Evolutionary conservation across 2,113 vertebrate genomes (phyloP).

Genomic region (Mola mola): DNA sequence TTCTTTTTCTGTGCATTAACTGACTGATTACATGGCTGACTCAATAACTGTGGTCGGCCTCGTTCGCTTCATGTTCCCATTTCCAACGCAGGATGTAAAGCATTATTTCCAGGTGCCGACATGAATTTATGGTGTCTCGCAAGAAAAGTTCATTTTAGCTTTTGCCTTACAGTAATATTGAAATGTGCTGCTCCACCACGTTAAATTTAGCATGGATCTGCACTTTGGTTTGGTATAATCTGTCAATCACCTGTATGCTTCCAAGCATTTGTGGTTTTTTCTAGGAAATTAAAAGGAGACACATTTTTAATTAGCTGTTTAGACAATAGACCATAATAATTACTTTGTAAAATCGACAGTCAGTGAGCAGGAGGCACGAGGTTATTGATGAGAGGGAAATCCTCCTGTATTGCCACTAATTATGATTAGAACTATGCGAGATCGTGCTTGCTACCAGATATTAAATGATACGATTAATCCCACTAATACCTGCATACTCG

Average conservation of each 20-base stretch:
- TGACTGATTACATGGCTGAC: conserved; percentile 9
- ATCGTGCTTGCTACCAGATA: conserved; percentile 12
- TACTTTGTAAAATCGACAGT: conserved; percentile 16
- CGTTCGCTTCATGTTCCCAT: too few relatives aligned
- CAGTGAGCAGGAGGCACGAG: background rate
- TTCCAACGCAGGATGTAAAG: too few relatives aligned
- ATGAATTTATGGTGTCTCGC: too few relatives aligned
- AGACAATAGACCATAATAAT: conserved; percentile 30
- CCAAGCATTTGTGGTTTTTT: conserved; percentile 22
- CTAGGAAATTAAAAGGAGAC: conserved; percentile 16
- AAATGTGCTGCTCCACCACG: too few relatives aligned
- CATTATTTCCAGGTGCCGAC: too few relatives aligned
- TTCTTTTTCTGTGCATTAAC: conserved; percentile 34
- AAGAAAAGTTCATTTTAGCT: too few relatives aligned
- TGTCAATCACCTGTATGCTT: conserved; percentile 14
- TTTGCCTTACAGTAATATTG: too few relatives aligned
- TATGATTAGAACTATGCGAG: conserved; percentile 3
- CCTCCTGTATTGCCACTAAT: background rate
- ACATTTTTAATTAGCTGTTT: conserved; percentile 12
- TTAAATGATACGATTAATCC: conserved; percentile 5
- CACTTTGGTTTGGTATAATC: too few relatives aligned
- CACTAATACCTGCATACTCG: conserved; percentile 2
- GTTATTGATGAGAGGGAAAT: conserved; percentile 15
- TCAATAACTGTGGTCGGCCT: too few relatives aligned
- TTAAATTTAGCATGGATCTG: too few relatives aligned